Base-by-base conservation (phyloP, 2,888 invertebrate species). In the Entomobrya multifasciata region DNA sequence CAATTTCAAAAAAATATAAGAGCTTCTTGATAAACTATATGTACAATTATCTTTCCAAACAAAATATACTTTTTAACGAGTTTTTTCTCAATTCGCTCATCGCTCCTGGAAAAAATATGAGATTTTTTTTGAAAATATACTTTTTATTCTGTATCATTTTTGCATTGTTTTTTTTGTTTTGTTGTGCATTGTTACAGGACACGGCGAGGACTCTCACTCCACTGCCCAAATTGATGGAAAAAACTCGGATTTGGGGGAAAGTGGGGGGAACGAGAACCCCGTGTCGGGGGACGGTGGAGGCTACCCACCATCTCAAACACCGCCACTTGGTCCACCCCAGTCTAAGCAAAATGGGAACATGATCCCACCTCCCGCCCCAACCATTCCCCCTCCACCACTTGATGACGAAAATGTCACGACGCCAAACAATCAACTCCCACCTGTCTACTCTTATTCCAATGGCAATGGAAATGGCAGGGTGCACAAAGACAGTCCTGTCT, bases 401-500 rank as follows among this genome's bases (percentile, higher is more conserved):
- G 90, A 90, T 65, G 90, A 90, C 76, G 88, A 90, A 5, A 72
- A 65, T 30, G 52, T 70, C 17, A 77, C 30, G 15, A 47, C 57
- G 52, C 36, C 65, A 8, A 76, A 52, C 25, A 80, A 80, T 27
- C 52, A 49, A 11, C 78, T 82, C 52, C 82, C 86, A 27, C 78
- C 86, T 47, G 47, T 78, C 41, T 62, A 47, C 74, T 70, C 65
- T 62, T 90, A 89, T 77, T 83, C 89, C 70, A 89, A 89, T 85
- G 89, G 88, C 57, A 90, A 90, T 83, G 90, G 90, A 86, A 90
- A 90, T 83, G 90, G 90, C 87, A 88, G 90, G 88, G 88, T 89
- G 30, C 90, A 90, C 55, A 91, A 91, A 88, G 91, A 91, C 86
- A 90, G 90, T 88, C 91, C 91, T 85, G 91, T 91, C 72, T 91